Base-by-base conservation (phyloP, 1,140 invertebrate genomes). In the Brachionus plicatilis region DNA sequence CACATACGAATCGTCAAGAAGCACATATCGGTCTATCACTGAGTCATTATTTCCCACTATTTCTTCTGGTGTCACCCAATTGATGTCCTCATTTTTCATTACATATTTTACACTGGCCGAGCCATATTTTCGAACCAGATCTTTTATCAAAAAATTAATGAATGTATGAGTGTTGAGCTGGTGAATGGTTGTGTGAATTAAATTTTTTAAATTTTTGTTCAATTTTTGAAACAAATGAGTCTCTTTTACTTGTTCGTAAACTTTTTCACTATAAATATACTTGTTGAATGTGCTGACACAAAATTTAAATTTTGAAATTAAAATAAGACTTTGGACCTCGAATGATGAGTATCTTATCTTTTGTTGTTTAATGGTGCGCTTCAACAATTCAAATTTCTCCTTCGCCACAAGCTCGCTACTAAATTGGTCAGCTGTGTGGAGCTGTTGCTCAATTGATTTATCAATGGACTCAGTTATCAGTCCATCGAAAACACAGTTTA, bases 1-100 rank as follows among this genome's bases (percentile, higher is more conserved):
- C 43, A 53, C 9, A 68, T 85, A 85, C 8, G 83, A 3, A 1
- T 85, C 80, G 8, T 70, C 79, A 11, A 83, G 20, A 37, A 84
- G 33, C 4, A 85, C 53, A 27, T 84, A 85, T 33, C 68, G 27
- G 37, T 85, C 85, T 14, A 68, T 82, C 0, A 43, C 29, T 78
- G 53, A 29, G 3, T 76, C 27, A 65, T 84, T 60, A 53, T 84
- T 27, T n/a, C 60, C 65, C n/a, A 76, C 56, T 37, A 41, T 60
- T 45, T 53, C 66, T 79, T 50, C 68, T 41, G 72, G 86, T 82
- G 66, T 86, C 50, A 72, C 84, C 85, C 2, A 87, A 66, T n/a
- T 84, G n/a, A 41, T 82, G 85, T 56, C 85, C 53, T 11, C 85
- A 85, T 66, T 87, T 14, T n/a, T 56, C 45, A 33, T 86, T 84